These are phyloP conservation scores for Manis crassicaudata DNA, from an alignment of 2,797 vertebrate species.

Conservation along the genomic window DNA sequence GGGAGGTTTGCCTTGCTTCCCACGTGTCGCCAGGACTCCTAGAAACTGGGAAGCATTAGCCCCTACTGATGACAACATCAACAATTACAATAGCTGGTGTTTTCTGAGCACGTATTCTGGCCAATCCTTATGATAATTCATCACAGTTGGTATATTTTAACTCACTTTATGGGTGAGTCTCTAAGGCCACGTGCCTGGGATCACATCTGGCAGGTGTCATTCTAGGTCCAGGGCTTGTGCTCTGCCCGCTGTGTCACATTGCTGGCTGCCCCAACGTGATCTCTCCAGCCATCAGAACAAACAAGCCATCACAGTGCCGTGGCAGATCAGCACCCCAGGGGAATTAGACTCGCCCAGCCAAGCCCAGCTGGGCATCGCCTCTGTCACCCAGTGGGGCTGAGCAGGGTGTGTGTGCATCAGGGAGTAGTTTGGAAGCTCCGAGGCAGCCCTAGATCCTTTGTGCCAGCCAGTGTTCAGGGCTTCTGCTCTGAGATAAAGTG, in stretches of 20 bases:
- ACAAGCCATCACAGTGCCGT: fast-evolving
- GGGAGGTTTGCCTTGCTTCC: neutral
- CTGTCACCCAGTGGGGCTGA: neutral
- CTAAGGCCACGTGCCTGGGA: neutral
- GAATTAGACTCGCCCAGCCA: neutral
- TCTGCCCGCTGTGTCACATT: neutral
- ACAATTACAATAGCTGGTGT: neutral
- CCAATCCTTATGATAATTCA: neutral
- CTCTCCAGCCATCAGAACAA: neutral
- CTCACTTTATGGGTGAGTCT: neutral
- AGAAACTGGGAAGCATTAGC: neutral
- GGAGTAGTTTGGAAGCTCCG: neutral
- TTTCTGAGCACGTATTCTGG: neutral
- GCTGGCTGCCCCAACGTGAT: neutral
- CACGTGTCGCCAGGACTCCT: neutral
- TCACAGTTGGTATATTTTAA: neutral
- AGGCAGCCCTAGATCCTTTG: neutral
- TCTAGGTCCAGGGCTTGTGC: neutral
- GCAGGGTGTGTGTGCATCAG: fast-evolving
- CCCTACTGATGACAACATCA: neutral
- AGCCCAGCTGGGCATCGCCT: neutral
- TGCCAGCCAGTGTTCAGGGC: neutral
- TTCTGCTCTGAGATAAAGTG: neutral
- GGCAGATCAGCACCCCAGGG: neutral
- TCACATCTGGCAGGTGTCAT: neutral